Percentiles rank a stretch among this genome's conserved stretches.
phyloP scores from a whole-genome alignment of 1,140 invertebrate species.

The Anthonomus grandis region DNA sequence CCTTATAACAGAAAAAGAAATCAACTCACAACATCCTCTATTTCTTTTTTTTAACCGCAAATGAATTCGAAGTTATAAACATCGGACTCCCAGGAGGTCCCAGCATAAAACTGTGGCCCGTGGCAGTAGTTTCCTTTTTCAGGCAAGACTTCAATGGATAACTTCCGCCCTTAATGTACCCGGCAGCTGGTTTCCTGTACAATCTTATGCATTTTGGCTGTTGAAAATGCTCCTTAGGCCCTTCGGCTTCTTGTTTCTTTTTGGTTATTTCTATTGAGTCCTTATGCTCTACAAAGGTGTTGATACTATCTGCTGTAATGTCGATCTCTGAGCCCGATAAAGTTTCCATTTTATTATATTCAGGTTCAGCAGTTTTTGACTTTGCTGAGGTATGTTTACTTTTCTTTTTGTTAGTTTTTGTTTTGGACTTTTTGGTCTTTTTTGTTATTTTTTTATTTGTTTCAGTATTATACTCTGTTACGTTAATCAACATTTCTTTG shows the following conservation, averaged over 20 bases:
- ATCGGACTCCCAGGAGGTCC: conserved; percentile 35
- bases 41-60: conserved; percentile 22
- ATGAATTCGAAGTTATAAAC: conserved; percentile 29
- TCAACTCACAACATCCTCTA: too few species aligned
- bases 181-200: conserved; percentile 27
- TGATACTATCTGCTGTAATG: neutral
- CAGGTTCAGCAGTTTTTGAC: neutral
- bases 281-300: conserved; percentile 6
- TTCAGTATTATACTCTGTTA: neutral
- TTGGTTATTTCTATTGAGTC: conserved; percentile 21
- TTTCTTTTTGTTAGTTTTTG: neutral
- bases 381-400: neutral
- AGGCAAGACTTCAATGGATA: conserved; percentile 39
- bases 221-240: conserved; percentile 29
- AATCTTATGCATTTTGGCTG: conserved; percentile 40
- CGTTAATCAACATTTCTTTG: neutral
- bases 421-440: neutral
- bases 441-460: neutral
- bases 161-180: conserved; percentile 36
- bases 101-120: conserved; percentile 28
- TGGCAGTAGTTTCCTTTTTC: conserved; percentile 29
- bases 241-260: conserved; percentile 29
- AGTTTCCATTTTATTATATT: neutral
- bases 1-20: too few species aligned
- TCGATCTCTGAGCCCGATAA: too few species aligned